Evolutionary conservation across 2,113 vertebrate species (phyloP), one percentile per base, ranked within the genome.

Genomic region (Microtus pennsylvanicus): DNA sequence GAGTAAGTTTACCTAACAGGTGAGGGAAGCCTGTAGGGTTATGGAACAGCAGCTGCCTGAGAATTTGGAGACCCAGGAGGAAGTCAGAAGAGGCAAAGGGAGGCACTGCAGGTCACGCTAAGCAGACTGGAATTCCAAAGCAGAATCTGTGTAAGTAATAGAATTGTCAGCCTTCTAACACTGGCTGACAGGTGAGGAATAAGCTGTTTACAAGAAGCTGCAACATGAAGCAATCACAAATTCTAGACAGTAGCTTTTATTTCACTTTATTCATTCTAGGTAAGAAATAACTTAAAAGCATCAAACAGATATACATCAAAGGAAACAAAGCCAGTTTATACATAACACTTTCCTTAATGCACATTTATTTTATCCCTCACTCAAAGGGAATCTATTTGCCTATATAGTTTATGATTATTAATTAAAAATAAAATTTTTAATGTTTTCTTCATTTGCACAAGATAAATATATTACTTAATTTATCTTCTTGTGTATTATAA

Each of bases 361-460:
- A 47, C 28, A 47, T 7, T 8, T 50, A 50, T 42, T 63, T 47
- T 17, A 76, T 2, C 69, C 3, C 3, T 69, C 85, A 28, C 22
- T 91, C 45, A 58, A 89, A 38, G 7, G 85, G 89, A 85, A 91
- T 65, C 30, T 38, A 72, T 86, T 77, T 74, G 22, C 3, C 72
- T 85, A 28, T 16, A 12, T 78, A 50, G 7, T 82, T 83, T 93
- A 24, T 95, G 45, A 28, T 70, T 50, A 76, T 77, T 87, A 55
- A 47, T 4, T 61, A 55, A 90, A 63, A 4, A 13, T 74, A 11
- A 91, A 91, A 72, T 9, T 38, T 14, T 76, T 21, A 74, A 47
- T 96, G 50, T 83, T 81, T 81, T 93, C 0, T 61, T 94, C 28
- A 87, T 72, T 95, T 82, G 3, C 50, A 7, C 86, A 82, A 58